Percentiles rank a stretch among this genome's conserved stretches.
Evolutionary conservation across 2,797 vertebrate species (phyloP).

Genomic region (Amblyopsis hoosieri): DNA sequence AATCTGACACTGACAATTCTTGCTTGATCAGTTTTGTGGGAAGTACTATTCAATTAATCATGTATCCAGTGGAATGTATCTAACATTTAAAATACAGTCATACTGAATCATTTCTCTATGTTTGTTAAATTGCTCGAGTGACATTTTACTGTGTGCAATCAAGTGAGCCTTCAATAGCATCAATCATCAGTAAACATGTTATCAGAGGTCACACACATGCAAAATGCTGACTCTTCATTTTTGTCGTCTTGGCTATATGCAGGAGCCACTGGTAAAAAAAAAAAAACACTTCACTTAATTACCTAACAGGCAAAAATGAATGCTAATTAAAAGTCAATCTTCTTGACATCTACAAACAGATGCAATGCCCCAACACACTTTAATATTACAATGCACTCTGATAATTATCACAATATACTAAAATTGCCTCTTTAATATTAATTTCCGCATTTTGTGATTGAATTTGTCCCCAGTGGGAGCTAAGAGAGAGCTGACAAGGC

Average conservation of each 20-base stretch:
- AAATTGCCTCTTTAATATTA: conserved; percentile 20
- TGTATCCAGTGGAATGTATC: conserved; percentile 36
- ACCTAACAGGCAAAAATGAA: conserved; percentile 7
- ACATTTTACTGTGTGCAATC: conserved; percentile 46
- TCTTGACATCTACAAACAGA: conserved; percentile 9
- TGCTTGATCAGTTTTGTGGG: conserved; percentile 43
- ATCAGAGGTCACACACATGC: conserved; percentile 30
- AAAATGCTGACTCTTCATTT: conserved; percentile 14
- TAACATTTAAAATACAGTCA: conserved; percentile 38
- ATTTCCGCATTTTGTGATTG: conserved; percentile 27
- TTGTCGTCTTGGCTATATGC: conserved; percentile 1
- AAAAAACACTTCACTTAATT: conserved; percentile 33
- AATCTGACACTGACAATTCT: conserved; percentile 35
- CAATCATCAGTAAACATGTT: conserved; percentile 33
- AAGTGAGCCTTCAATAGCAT: conserved; percentile 30
- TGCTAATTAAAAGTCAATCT: conserved; percentile 2
- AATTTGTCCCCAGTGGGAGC: conserved; percentile 21
- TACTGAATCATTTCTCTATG: conserved; percentile 47
- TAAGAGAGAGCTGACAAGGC: conserved; percentile 69
- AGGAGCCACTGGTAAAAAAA: conserved; percentile 6
- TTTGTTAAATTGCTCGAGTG: conserved; percentile 50
- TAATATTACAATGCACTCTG: background rate
- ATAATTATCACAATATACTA: conserved; percentile 4
- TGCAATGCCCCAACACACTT: conserved; percentile 7
- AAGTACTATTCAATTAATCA: conserved; percentile 45